These are phyloP conservation scores for Lydus trimaculatus DNA, from an alignment of 2,888 invertebrate genomes.

Conservation along the genomic window DNA sequence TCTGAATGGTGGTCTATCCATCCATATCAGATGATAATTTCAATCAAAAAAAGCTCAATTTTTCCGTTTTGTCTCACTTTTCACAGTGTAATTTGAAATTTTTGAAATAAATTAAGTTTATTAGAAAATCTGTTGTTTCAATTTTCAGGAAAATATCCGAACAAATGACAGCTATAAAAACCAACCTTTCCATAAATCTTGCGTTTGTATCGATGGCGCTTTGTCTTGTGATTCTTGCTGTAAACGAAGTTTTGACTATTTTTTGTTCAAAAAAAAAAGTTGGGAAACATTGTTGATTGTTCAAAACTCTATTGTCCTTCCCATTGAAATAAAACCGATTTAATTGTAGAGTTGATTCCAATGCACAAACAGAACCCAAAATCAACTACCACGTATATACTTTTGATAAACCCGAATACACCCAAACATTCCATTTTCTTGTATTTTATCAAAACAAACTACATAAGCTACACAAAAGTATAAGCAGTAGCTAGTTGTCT, in stretches of 20 bases:
- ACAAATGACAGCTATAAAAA: not conserved
- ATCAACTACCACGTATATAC: no score
- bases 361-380: no score
- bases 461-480: no score
- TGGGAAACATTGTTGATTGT: not conserved
- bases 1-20: constrained; percentile 44
- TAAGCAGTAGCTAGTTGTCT: no score
- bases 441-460: no score
- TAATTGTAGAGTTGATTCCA: no score
- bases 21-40: constrained; percentile 25
- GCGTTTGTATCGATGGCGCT: not conserved
- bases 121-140: not conserved
- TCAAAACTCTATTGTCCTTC: not conserved
- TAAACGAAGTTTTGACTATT: not conserved
- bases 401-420: no score
- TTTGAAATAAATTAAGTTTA: not conserved
- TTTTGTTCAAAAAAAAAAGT: not conserved
- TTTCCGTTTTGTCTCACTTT: not conserved
- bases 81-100: not conserved
- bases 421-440: no score
- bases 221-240: not conserved
- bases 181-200: not conserved
- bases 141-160: not conserved
- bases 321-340: not conserved
- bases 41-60: not conserved